Evolutionary conservation across 2,888 invertebrate species (phyloP), one percentile per base, ranked within the genome.

Genomic region (Portevinia maculata): DNA sequence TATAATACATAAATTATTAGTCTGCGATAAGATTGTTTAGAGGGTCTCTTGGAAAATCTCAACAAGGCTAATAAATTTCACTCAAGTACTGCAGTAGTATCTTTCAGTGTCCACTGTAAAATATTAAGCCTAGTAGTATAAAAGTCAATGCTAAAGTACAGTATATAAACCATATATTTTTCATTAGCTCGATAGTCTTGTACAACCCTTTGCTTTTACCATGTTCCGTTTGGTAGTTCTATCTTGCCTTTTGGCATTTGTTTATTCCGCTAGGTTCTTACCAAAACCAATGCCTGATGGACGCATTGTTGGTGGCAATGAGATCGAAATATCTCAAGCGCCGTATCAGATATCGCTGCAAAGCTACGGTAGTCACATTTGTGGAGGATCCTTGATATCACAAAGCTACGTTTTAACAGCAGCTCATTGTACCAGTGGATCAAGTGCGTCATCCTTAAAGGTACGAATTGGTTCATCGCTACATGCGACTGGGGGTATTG

Each of bases 331-430:
- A 24, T 79, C 85, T 8, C 86, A 88, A 34, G 88, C 89, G 64
- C 91, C 92, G 0, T 90, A 90, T 81, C 91, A 91, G 86, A 87
- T 91, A 0, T 91, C 91, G 0, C 79, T 92, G 30, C 88, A 89
- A 59, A 87, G 87, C 11, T 62, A 85, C n/a, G 86, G 84, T 1
- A 86, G 84, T 48, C 92, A 92, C 75, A 88, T 88, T 64, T 92
- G 92, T 64, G 92, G 92, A n/a, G 92, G 91, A 5, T 89, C 91
- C 0, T 88, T 92, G 57, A 88, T 92, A 37, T 88, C 87, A 3
- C 84, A 84, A 34, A 87, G 85, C 3, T 88, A 87, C 59, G 89
- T 91, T 2, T 79, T 92, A 5, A 91, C 91, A 1, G 92, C 92
- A 0, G 92, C 91, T 65, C 90, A 91, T 69, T 91, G 91, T 70